phyloP scores from a whole-genome alignment of 2,797 vertebrate genomes.

The Tarsius wallacei region DNA sequence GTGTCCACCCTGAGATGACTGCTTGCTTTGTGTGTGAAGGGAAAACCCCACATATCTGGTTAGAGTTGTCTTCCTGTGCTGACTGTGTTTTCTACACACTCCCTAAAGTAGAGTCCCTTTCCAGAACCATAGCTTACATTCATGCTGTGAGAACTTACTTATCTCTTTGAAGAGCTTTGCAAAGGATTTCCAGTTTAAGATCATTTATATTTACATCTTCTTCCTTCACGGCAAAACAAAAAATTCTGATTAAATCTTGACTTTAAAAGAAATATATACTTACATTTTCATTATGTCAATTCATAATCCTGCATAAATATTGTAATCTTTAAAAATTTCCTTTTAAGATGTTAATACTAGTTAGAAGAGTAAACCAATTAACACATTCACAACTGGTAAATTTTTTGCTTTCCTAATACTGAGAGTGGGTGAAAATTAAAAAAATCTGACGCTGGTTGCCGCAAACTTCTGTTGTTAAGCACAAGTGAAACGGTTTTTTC shows the following conservation, averaged over 20 bases:
- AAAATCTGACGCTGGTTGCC: too few relatives aligned
- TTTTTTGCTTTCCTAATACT: too few relatives aligned
- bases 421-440: too few relatives aligned
- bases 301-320: not conserved
- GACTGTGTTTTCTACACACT: not conserved
- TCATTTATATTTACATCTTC: conserved; percentile 93
- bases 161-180: conserved; percentile 95
- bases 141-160: conserved; percentile 90
- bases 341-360: not conserved
- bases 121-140: not conserved
- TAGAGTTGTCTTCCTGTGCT: not conserved
- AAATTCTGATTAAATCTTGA: conserved; percentile 36
- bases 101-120: not conserved
- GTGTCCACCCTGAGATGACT: not conserved
- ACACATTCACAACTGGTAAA: too few relatives aligned
- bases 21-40: not conserved
- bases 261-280: not conserved
- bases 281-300: not conserved
- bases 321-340: not conserved
- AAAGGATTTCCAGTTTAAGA: conserved; percentile 96
- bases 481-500: too few relatives aligned
- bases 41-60: not conserved
- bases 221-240: conserved; percentile 88
- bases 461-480: too few relatives aligned
- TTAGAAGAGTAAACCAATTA: not conserved